Percentiles rank a stretch among this genome's conserved stretches.
Evolutionary conservation across 2,888 invertebrate genomes (phyloP).

Genomic region (Erynnis tages): DNA sequence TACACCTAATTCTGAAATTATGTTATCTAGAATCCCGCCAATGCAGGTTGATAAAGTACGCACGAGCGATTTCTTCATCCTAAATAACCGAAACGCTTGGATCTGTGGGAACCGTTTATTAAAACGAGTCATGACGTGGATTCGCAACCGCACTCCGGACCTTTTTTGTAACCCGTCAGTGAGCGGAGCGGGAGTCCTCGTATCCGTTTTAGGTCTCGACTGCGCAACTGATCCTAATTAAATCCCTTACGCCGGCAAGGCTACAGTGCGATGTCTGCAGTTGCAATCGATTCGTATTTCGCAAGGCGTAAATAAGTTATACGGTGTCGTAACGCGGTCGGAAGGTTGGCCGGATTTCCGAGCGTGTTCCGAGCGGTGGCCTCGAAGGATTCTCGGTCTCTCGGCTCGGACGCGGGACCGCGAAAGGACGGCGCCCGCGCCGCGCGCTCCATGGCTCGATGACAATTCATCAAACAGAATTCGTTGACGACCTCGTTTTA

Average conservation of each 20-base stretch:
- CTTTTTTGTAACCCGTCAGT: constrained; percentile 69
- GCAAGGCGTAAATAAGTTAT: constrained; percentile 80
- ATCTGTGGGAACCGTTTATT: constrained; percentile 55
- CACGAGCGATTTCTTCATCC: too few relatives aligned
- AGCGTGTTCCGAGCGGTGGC: constrained; percentile 76
- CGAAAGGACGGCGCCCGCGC: constrained; percentile 42
- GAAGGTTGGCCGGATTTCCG: constrained; percentile 82
- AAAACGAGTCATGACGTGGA: constrained; percentile 52
- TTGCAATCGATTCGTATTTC: constrained; percentile 81
- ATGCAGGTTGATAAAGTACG: too few relatives aligned
- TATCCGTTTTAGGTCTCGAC: constrained; percentile 75
- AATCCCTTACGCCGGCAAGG: constrained; percentile 78
- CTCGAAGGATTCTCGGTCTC: constrained; percentile 76
- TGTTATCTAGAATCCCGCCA: too few relatives aligned
- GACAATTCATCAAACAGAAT: constrained; percentile 16
- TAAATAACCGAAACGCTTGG: too few relatives aligned
- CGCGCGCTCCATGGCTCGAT: constrained; percentile 24
- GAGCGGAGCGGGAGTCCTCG: constrained; percentile 77
- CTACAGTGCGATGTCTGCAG: constrained; percentile 79
- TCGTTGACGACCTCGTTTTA: constrained; percentile 6
- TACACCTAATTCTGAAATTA: too few relatives aligned
- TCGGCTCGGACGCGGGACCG: constrained; percentile 63
- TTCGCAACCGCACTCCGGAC: constrained; percentile 38
- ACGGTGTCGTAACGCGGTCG: constrained; percentile 79
- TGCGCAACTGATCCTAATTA: constrained; percentile 81